These are phyloP conservation scores for Anaspis maculata DNA, from an alignment of 2,888 invertebrate genomes.

Conservation along the genomic window DNA sequence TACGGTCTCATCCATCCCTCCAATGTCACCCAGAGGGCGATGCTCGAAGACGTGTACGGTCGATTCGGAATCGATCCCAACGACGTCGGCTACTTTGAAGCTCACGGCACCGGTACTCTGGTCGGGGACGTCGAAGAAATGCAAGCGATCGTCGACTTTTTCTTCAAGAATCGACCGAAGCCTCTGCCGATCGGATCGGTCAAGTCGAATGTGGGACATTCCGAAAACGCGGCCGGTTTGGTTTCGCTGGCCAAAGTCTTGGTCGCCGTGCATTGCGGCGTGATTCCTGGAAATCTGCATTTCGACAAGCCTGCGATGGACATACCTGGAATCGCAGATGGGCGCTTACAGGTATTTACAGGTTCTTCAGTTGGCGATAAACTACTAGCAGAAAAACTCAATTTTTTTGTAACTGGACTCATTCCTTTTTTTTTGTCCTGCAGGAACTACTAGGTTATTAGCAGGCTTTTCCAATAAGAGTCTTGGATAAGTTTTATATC, in stretches of 20 bases:
- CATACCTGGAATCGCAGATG: constrained; percentile 45
- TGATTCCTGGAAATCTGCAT: constrained; percentile 66
- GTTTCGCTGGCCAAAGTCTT: constrained; percentile 54
- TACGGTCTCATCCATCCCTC: constrained; percentile 30
- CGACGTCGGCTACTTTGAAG: constrained; percentile 49
- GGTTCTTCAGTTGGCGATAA: not conserved
- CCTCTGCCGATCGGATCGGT: constrained; percentile 52
- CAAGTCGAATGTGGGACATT: constrained; percentile 45
- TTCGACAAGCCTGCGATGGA: constrained; percentile 50
- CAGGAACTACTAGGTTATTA: too few species aligned
- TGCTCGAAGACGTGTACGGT: constrained; percentile 45
- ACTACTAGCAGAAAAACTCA: too few species aligned
- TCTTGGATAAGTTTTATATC: too few species aligned
- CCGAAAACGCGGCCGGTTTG: constrained; percentile 44
- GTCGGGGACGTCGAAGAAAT: constrained; percentile 24
- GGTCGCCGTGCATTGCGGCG: constrained; percentile 59
- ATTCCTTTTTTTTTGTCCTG: too few species aligned
- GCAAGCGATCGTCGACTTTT: constrained; percentile 16
- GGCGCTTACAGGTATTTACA: constrained; percentile 39
- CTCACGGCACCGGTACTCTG: constrained; percentile 50
- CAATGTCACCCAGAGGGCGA: constrained; percentile 24
- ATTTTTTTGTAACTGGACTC: too few species aligned
- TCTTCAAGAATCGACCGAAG: constrained; percentile 36
- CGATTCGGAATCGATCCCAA: constrained; percentile 45
- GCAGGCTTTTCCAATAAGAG: too few species aligned